Base-by-base conservation (phyloP, 2,113 vertebrate genomes). In the Larimichthys polyactis region DNA sequence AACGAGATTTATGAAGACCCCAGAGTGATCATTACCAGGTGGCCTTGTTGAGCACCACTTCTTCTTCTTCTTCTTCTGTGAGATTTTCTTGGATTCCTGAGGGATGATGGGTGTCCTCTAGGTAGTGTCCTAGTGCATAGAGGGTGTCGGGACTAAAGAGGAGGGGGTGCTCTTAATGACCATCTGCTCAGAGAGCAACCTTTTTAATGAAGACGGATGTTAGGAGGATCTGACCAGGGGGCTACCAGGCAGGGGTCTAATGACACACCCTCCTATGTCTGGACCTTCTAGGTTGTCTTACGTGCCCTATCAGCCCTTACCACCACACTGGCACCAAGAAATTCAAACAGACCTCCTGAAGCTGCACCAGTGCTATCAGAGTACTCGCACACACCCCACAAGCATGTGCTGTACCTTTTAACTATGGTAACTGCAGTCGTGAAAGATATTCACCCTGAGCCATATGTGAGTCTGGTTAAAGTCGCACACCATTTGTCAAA, bases 131-230 rank as follows among this genome's bases (percentile, higher is more conserved):
- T 91, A 27, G 75, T 82, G 82, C 79, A 84, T 63, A 62, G 86
- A 89, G 85, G 86, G 74, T 88, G 87, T 85, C 11, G 81, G 55
- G 40, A 75, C 75, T 73, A 69, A 67, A 83, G 36, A 68, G 60
- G 58, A 51, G 36, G 75, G 83, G 87, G 78, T 64, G 82, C 86
- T 87, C 81, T 93, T 95, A 94, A 95, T 92, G 94, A 89, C 95
- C 95, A 95, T 95, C 95, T 95, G 95, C 85, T 95, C 91, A 48
- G 81, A 90, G 89, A 90, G 84, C 90, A 89, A 90, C 87, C 85
- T 90, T 90, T 95, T 94, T 95, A 95, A 95, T 95, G 95, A 95
- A 95, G 95, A 95, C 22, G 68, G 91, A 95, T 95, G 93, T 89
- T 81, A 76, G 75, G 79, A 75, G 79, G 67, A 74, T 80, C 92